Conservation (phyloP, 2,888 invertebrate genomes). For the Tenthredo amoena region DNA sequence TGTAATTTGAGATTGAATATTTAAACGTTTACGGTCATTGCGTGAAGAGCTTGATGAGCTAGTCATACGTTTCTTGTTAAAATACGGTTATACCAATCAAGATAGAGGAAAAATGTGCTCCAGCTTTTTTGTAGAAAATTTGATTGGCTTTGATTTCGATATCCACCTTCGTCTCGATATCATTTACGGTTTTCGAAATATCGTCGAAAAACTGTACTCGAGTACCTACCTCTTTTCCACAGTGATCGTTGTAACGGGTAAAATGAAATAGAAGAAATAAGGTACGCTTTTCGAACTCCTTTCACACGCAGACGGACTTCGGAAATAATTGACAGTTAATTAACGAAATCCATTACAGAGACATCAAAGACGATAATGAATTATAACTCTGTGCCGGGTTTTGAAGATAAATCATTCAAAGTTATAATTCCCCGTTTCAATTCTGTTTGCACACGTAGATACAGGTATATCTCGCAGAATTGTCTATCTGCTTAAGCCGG, state of each 20-base stretch:
- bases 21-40: background rate
- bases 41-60: background rate
- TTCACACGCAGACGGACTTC: background rate
- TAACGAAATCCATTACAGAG: background rate
- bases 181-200: background rate
- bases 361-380: background rate
- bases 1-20: background rate
- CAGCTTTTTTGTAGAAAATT: background rate
- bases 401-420: background rate
- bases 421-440: background rate
- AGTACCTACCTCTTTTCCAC: background rate
- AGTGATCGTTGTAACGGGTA: background rate
- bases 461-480: background rate
- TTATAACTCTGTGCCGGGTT: background rate
- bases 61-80: background rate
- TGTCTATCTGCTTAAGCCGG: slow-evolving; percentile 10
- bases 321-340: background rate
- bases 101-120: background rate
- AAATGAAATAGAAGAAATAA: too few species aligned
- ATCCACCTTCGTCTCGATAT: background rate
- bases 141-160: background rate
- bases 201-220: background rate
- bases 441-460: background rate
- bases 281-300: background rate
- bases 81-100: background rate